Percentiles rank a stretch among this genome's conserved stretches.
These are phyloP conservation scores for Cryptoprocta ferox DNA, from an alignment of 2,797 vertebrate genomes.

Conservation along the genomic window DNA sequence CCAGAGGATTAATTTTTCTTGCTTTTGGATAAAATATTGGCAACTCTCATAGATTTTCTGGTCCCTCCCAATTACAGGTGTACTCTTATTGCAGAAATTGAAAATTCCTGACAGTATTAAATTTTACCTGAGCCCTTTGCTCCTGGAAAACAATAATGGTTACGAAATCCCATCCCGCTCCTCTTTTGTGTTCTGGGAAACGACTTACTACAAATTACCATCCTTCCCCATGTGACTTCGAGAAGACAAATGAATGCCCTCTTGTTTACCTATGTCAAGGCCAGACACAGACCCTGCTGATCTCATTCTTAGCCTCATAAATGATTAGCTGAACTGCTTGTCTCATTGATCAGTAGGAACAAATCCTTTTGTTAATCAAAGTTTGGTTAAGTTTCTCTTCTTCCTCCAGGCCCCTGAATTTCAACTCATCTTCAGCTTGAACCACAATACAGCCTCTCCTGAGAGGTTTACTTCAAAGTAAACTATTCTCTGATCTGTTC, in stretches of 20 bases:
- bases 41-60: background rate
- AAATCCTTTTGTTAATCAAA: background rate
- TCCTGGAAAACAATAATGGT: slow-evolving; percentile 17
- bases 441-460: background rate
- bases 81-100: background rate
- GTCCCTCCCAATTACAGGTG: background rate
- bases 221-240: background rate
- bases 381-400: background rate
- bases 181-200: slow-evolving; percentile 12
- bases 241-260: background rate
- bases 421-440: background rate
- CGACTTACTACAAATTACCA: background rate
- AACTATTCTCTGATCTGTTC: background rate
- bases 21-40: background rate
- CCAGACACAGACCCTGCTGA: background rate
- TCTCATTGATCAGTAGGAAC: background rate
- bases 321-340: background rate
- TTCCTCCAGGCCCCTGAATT: background rate
- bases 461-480: background rate
- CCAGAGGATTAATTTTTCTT: background rate
- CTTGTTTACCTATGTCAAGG: background rate
- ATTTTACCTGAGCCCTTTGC: background rate
- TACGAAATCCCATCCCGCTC: background rate
- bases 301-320: background rate
- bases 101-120: background rate